Percentiles rank a stretch among this genome's conserved stretches.
Evolutionary conservation across 2,888 invertebrate genomes (phyloP).

Genomic region (Stenoptilia bipunctidactyla): DNA sequence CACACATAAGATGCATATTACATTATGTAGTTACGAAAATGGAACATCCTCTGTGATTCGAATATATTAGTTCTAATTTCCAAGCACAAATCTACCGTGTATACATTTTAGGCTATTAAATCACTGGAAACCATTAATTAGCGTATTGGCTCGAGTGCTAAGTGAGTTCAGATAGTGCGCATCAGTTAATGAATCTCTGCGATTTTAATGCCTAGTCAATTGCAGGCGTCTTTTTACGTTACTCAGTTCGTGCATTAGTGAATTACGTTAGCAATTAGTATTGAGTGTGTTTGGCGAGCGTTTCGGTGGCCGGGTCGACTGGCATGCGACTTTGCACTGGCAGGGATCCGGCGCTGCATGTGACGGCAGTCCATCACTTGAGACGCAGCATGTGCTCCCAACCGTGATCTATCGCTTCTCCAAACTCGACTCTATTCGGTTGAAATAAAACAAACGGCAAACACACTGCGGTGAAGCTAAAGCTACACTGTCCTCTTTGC

Average conservation of each 20-base stretch:
- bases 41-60: too few species aligned
- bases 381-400: conserved; percentile 23
- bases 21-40: too few species aligned
- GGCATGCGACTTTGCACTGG: conserved; percentile 27
- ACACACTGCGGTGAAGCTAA: conserved; percentile 31
- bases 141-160: conserved; percentile 12
- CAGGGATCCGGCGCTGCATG: conserved; percentile 26
- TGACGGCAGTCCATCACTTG: conserved; percentile 52
- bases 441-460: conserved; percentile 29
- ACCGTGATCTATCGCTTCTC: conserved; percentile 12
- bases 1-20: too few species aligned
- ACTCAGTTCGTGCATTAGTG: conserved; percentile 31
- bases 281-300: conserved; percentile 51
- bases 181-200: too few species aligned
- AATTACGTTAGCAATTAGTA: conserved; percentile 54
- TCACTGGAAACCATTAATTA: conserved; percentile 32
- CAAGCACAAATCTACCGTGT: too few species aligned
- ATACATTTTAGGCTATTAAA: conserved; percentile 17
- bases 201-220: too few species aligned
- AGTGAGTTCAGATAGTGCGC: too few species aligned
- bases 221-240: too few species aligned
- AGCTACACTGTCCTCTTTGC: conserved; percentile 45
- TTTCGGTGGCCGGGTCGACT: conserved; percentile 38
- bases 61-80: too few species aligned
- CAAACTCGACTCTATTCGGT: conserved; percentile 27